These are phyloP conservation scores for Albula goreensis DNA, from an alignment of 2,113 vertebrate genomes.

Conservation along the genomic window DNA sequence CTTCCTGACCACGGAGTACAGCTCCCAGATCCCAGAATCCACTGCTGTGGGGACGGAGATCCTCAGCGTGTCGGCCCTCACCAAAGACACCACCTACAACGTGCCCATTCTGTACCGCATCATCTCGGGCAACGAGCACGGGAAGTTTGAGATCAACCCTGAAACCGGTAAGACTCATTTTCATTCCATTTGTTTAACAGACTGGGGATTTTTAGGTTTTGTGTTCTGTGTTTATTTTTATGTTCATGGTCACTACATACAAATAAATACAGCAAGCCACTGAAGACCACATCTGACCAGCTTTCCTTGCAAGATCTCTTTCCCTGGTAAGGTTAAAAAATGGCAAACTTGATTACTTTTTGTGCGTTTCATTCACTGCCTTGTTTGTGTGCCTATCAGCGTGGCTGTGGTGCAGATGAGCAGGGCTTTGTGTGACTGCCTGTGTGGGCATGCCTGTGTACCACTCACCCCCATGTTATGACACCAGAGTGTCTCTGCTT, in stretches of 20 bases:
- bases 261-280: too few relatives aligned
- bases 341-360: too few relatives aligned
- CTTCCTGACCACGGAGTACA: conserved; percentile 81
- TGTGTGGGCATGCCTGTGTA: conserved; percentile 39
- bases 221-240: not conserved
- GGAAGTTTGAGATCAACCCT: conserved; percentile 78
- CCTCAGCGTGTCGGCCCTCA: conserved; percentile 76
- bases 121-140: conserved; percentile 81
- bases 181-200: too few relatives aligned
- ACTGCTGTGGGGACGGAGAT: conserved; percentile 74
- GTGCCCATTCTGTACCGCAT: conserved; percentile 76
- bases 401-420: too few relatives aligned
- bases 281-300: too few relatives aligned
- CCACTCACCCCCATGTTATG: conserved; percentile 26
- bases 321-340: too few relatives aligned
- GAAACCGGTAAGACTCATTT: conserved; percentile 73
- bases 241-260: not conserved
- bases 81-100: conserved; percentile 66
- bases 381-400: too few relatives aligned
- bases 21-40: conserved; percentile 78
- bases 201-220: not conserved
- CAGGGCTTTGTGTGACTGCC: conserved; percentile 14
- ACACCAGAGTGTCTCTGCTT: conserved; percentile 11
- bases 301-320: too few relatives aligned
- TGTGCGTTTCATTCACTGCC: too few relatives aligned